These are phyloP conservation scores for Fratercula arctica DNA, from an alignment of 2,797 vertebrate genomes.

Conservation along the genomic window DNA sequence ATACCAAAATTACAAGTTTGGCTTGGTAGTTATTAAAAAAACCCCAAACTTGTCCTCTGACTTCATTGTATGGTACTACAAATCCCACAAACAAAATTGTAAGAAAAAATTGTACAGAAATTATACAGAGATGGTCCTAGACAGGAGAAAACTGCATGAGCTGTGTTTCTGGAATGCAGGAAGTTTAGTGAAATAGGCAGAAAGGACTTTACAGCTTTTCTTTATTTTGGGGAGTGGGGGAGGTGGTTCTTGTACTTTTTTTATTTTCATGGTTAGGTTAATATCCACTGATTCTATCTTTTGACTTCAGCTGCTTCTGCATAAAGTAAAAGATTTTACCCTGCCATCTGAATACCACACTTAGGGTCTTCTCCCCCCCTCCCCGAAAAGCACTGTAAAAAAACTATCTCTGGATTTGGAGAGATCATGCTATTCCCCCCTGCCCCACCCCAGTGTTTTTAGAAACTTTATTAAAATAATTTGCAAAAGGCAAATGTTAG, in stretches of 20 bases:
- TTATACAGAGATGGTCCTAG: not conserved
- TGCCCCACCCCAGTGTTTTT: not conserved
- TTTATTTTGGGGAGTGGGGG: not conserved
- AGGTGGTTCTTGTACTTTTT: not conserved
- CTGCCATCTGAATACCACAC: not conserved
- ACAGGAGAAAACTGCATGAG: not conserved
- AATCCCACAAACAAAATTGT: not conserved
- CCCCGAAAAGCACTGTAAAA: not conserved
- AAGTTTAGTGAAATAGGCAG: not conserved
- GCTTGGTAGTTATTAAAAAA: not conserved
- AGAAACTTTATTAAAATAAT: slow-evolving; percentile 15
- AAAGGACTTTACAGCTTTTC: not conserved
- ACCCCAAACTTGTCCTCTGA: not conserved
- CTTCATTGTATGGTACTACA: not conserved
- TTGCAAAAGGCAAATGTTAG: slow-evolving; percentile 10
- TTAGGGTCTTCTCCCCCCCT: not conserved
- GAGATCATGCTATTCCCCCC: not conserved
- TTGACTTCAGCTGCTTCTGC: not conserved
- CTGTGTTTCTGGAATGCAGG: not conserved
- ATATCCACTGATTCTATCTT: not conserved
- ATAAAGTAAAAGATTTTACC: not conserved
- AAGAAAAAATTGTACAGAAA: not conserved
- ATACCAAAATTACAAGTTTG: not conserved
- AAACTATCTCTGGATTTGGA: not conserved
- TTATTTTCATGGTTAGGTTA: not conserved